Base-by-base conservation (phyloP, 2,113 vertebrate genomes). In the Gavialis gangeticus region DNA sequence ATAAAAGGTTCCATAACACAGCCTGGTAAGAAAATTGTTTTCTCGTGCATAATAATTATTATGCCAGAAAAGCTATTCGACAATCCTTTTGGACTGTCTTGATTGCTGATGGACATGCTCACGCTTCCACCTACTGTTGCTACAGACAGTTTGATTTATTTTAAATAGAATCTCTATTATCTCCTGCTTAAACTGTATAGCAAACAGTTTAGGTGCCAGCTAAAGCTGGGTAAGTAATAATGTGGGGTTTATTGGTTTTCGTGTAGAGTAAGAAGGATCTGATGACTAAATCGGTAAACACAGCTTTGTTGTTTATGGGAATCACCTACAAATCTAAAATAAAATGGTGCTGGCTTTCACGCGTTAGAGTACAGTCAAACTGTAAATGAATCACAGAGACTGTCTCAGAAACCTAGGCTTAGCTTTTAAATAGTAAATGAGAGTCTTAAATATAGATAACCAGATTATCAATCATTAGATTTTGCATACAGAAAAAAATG, bases 201-300 rank as follows among this genome's bases (percentile, higher is more conserved):
- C 64, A 54, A 69, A 82, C 60, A 17, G 57, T 88, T 76, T 64
- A 95, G 93, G 87, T 58, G 79, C 25, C 28, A 93, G 57, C 73
- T 91, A 78, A 96, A 92, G 59, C 34, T 62, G 84, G 37, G 22
- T 77, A 80, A 80, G 79, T 62, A 81, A 37, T 28, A 54, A 27
- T 73, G 34, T 64, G 54, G 67, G 27, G 34, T 62, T 93, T 96
- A 95, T 15, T 46, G 79, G 56, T 19, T 87, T 64, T 54, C 78
- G 90, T 60, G 16, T 84, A 92, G 76, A 82, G 24, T 15, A 85
- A 94, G 9, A 87, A 62, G 30, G 67, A 58, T n/a, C 69, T 88
- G 82, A 73, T 91, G 95, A 92, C 78, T 79, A 89, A 87, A 84
- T 13, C 2, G 46, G 10, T 57, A 88, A 92, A 73, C 80, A 82